phyloP scores from a whole-genome alignment of 2,888 invertebrate species.

The Antheraea assamensis region DNA sequence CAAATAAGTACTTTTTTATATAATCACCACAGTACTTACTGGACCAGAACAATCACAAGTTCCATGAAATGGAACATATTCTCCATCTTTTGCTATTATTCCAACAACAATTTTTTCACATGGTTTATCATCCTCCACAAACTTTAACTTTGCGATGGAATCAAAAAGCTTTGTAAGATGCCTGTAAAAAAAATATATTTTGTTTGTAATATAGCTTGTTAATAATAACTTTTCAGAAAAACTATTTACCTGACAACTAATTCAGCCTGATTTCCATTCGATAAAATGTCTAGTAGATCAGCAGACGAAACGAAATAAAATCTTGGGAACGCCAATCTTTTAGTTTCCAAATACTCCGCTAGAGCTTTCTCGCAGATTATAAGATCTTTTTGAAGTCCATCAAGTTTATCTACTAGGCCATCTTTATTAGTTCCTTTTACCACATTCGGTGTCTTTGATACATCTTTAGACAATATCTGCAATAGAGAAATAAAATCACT shows the following conservation, averaged over 20 bases:
- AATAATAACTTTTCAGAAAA: not conserved
- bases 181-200: constrained; percentile 66
- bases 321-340: constrained; percentile 96
- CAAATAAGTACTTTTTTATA: not conserved
- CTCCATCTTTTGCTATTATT: constrained; percentile 97
- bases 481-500: constrained; percentile 29
- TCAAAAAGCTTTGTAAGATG: constrained; percentile 98
- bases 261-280: constrained; percentile 97
- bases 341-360: constrained; percentile 98
- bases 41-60: constrained; percentile 93
- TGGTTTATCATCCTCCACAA: constrained; percentile 84
- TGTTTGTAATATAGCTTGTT: not conserved
- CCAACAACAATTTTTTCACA: constrained; percentile 85
- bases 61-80: constrained; percentile 92
- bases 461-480: constrained; percentile 86
- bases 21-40: constrained; percentile 72
- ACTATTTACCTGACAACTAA: constrained; percentile 84
- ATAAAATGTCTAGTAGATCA: constrained; percentile 95
- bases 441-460: constrained; percentile 93
- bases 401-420: constrained; percentile 90
- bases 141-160: constrained; percentile 94
- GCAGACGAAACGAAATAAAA: constrained; percentile 99
- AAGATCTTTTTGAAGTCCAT: constrained; percentile 91
- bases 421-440: constrained; percentile 94
- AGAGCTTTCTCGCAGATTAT: constrained; percentile 97